phyloP scores from a whole-genome alignment of 2,113 vertebrate genomes.

The Sturnus vulgaris region DNA sequence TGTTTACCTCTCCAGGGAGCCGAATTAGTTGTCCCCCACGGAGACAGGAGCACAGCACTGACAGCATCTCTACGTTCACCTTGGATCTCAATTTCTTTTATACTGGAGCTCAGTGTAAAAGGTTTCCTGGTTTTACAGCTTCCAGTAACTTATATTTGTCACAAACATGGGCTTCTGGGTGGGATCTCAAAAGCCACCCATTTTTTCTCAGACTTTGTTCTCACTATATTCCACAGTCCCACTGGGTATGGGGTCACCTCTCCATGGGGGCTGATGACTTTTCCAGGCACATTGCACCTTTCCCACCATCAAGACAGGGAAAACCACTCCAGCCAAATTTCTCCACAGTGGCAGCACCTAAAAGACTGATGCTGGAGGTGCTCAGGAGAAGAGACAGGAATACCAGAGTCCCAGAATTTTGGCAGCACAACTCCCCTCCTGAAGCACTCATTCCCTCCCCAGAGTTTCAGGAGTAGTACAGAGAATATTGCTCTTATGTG shows the following conservation, averaged over 20 bases:
- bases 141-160: neutral
- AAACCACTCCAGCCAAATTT: neutral
- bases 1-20: neutral
- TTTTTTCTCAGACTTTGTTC: neutral
- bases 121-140: neutral
- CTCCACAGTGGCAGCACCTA: neutral
- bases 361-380: neutral
- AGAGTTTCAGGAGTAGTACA: neutral
- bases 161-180: neutral
- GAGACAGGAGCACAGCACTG: neutral
- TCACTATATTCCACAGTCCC: neutral
- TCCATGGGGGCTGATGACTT: neutral
- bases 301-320: neutral
- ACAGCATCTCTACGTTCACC: neutral
- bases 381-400: rapidly evolving
- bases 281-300: neutral
- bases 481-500: neutral
- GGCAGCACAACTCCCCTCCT: neutral
- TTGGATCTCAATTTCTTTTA: neutral
- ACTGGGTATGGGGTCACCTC: rapidly evolving
- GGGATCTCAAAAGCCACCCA: neutral
- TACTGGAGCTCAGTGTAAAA: neutral
- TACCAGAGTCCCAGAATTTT: neutral
- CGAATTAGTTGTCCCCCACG: neutral
- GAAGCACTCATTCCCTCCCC: neutral